Evolutionary conservation across 2,888 invertebrate species (phyloP).

Genomic region (Lobophora halterata): DNA sequence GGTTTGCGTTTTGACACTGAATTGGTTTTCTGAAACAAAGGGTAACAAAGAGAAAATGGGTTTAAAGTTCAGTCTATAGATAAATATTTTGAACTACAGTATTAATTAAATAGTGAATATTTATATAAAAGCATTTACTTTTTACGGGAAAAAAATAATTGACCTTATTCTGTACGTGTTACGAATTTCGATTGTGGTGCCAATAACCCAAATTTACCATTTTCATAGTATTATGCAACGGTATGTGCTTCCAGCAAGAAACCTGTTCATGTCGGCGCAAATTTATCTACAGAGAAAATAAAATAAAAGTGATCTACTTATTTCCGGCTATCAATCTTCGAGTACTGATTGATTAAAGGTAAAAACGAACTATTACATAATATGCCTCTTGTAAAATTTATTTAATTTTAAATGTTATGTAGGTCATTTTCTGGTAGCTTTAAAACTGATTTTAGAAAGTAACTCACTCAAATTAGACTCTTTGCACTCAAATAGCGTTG

Average conservation of each 20-base stretch:
- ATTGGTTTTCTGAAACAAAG: too few species aligned
- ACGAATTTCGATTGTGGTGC: too few species aligned
- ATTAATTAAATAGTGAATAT: too few species aligned
- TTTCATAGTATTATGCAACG: constrained; percentile 11
- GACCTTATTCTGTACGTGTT: too few species aligned
- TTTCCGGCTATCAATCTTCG: constrained; percentile 10
- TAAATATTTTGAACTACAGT: too few species aligned
- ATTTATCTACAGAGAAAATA: background rate
- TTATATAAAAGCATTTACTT: too few species aligned
- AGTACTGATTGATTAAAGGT: constrained; percentile 4
- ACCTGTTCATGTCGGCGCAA: constrained; percentile 8
- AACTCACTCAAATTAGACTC: constrained; percentile 22
- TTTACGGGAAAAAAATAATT: too few species aligned
- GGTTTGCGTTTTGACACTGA: too few species aligned
- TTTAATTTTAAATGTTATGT: constrained; percentile 7
- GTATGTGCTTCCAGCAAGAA: constrained; percentile 1
- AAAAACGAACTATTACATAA: background rate
- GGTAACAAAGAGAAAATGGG: too few species aligned
- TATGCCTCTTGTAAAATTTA: background rate
- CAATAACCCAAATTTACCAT: too few species aligned
- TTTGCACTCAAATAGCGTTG: constrained; percentile 27
- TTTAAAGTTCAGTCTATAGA: too few species aligned
- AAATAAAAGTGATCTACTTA: constrained; percentile 18
- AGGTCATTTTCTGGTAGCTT: constrained; percentile 6
- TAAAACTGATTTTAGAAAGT: constrained; percentile 20